These are phyloP conservation scores for Malaclemys terrapin DNA, from an alignment of 2,113 vertebrate genomes.

Conservation along the genomic window DNA sequence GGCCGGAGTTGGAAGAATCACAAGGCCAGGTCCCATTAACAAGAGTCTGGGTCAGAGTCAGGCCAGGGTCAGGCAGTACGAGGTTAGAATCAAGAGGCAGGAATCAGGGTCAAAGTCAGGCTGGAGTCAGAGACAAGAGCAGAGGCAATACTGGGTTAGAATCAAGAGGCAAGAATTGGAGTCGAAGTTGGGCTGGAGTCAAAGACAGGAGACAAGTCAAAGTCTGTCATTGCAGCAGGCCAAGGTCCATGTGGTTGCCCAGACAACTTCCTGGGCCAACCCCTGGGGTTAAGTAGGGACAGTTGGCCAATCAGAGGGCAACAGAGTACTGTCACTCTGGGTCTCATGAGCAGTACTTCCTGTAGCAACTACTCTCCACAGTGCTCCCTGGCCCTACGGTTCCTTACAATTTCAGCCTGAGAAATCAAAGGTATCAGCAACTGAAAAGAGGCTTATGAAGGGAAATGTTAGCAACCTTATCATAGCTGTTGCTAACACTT, in stretches of 20 bases:
- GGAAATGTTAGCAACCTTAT: background rate
- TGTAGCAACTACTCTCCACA: background rate
- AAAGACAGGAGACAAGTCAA: background rate
- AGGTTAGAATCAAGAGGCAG: background rate
- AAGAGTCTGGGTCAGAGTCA: background rate
- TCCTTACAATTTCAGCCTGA: background rate
- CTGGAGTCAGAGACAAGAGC: too few relatives aligned
- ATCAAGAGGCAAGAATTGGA: too few relatives aligned
- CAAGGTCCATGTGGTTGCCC: background rate
- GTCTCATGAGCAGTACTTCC: background rate
- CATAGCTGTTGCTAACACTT: background rate
- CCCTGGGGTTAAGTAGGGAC: background rate
- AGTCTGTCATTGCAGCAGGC: background rate
- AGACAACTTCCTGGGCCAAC: background rate
- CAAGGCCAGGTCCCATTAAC: background rate
- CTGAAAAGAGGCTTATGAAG: background rate
- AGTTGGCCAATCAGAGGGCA: background rate
- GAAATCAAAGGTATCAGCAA: background rate
- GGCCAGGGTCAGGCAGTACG: background rate
- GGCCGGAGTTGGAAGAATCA: background rate
- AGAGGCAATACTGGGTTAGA: too few relatives aligned
- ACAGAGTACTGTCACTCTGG: background rate
- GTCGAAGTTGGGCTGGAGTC: too few relatives aligned
- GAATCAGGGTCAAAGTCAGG: too few relatives aligned
- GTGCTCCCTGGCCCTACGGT: background rate